Evolutionary conservation across 2,888 invertebrate genomes (phyloP).

Genomic region (Periphyllus acericola): DNA sequence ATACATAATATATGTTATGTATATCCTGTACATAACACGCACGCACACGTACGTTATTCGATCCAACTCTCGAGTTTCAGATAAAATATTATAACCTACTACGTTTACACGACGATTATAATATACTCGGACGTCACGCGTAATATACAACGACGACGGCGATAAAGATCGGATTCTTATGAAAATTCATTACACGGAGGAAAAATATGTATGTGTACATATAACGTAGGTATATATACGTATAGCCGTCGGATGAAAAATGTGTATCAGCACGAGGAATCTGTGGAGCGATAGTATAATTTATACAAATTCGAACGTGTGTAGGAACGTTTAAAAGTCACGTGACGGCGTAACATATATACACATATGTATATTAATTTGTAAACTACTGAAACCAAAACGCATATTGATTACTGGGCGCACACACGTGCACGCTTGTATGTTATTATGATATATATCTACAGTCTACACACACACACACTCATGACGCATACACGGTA

Average conservation of each 20-base stretch:
- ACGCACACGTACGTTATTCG: background rate
- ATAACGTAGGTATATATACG: background rate
- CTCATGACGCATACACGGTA: background rate
- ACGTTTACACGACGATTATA: constrained; percentile 22
- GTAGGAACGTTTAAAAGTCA: constrained; percentile 22
- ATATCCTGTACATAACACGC: background rate
- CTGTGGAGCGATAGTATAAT: constrained; percentile 25
- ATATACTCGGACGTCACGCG: constrained; percentile 4
- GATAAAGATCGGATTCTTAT: constrained; percentile 40
- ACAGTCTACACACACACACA: background rate
- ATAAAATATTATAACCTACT: constrained; percentile 36
- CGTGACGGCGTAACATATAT: constrained; percentile 4
- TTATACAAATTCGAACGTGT: constrained; percentile 26
- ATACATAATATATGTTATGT: background rate
- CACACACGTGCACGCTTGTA: background rate
- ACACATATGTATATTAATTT: background rate
- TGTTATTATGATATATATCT: constrained; percentile 1
- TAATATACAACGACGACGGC: background rate
- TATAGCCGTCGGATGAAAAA: constrained; percentile 17
- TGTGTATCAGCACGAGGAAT: constrained; percentile 6
- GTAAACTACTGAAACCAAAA: constrained; percentile 23
- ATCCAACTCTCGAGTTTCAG: background rate
- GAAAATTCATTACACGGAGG: constrained; percentile 44
- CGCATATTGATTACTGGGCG: constrained; percentile 15
- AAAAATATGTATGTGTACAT: background rate